Evolutionary conservation across 1,140 invertebrate species (phyloP).

Genomic region (Choristoneura fumiferana): DNA sequence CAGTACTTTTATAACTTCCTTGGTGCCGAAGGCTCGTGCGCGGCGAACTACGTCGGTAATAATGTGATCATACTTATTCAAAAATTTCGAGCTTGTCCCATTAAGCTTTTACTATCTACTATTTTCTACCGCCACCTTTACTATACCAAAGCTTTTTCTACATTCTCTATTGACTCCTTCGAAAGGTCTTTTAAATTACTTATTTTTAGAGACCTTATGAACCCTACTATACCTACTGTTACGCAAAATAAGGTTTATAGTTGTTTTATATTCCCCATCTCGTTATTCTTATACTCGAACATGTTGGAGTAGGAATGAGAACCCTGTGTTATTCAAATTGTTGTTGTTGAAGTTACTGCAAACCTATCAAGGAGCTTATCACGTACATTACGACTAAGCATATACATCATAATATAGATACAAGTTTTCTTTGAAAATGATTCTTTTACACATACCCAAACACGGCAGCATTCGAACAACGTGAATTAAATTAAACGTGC

Average conservation of each 20-base stretch:
- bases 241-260: neutral
- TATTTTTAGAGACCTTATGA: neutral
- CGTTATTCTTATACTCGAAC: neutral
- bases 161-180: slow-evolving; percentile 22
- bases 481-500: slow-evolving; percentile 42
- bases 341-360: slow-evolving; percentile 42
- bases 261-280: slow-evolving; percentile 14
- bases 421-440: slow-evolving; percentile 25
- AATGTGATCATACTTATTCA: slow-evolving; percentile 30
- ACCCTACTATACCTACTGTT: neutral
- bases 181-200: slow-evolving; percentile 7
- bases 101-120: slow-evolving; percentile 45
- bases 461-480: slow-evolving; percentile 35
- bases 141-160: slow-evolving; percentile 34
- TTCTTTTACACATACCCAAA: no score
- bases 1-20: slow-evolving; percentile 16
- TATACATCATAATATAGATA: slow-evolving; percentile 40
- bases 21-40: neutral
- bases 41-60: slow-evolving; percentile 17
- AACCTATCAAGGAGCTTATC: slow-evolving; percentile 68
- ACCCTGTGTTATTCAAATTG: slow-evolving; percentile 19
- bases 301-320: neutral
- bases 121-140: slow-evolving; percentile 46
- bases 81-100: slow-evolving; percentile 46
- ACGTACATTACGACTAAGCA: slow-evolving; percentile 45